These are phyloP conservation scores for Mesaphorura yosii DNA, from an alignment of 1,140 invertebrate species.

Conservation along the genomic window DNA sequence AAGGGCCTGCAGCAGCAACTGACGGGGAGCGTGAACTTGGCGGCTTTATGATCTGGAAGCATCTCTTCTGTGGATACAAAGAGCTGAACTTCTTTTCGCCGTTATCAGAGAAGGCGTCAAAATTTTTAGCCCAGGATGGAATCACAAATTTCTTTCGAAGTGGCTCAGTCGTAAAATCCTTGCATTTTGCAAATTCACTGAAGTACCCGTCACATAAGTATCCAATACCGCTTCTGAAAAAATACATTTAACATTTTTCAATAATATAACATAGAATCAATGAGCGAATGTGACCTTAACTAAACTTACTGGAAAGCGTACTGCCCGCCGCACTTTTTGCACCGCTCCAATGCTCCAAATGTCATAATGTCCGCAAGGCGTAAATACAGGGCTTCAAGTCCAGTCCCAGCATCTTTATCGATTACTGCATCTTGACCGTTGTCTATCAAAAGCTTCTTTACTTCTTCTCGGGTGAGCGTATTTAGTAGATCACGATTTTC, in stretches of 20 bases:
- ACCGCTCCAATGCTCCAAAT: conserved; percentile 71
- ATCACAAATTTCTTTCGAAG: too few species aligned
- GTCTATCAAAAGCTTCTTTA: conserved; percentile 3
- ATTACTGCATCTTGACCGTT: neutral
- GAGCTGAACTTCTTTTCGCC: too few species aligned
- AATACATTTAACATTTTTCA: conserved; percentile 6
- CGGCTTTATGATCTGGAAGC: too few species aligned
- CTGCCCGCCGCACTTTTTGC: conserved; percentile 69
- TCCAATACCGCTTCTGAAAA: conserved; percentile 48
- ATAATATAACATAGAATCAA: neutral
- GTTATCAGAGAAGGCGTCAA: too few species aligned
- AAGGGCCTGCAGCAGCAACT: too few species aligned
- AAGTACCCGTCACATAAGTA: neutral
- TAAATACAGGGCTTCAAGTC: conserved; percentile 49
- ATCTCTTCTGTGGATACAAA: too few species aligned
- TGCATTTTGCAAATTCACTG: conserved; percentile 48
- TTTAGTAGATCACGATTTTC: too few species aligned
- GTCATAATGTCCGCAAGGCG: conserved; percentile 66
- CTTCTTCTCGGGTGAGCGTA: neutral
- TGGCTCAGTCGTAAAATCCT: too few species aligned
- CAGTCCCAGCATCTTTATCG: conserved; percentile 27
- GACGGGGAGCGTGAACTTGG: too few species aligned
- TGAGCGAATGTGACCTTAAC: neutral
- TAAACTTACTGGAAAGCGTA: conserved; percentile 43
- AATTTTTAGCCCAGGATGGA: too few species aligned